Evolutionary conservation across 2,888 invertebrate species (phyloP), one percentile per base, ranked within the genome.

Genomic region (Horisme vitalbata): DNA sequence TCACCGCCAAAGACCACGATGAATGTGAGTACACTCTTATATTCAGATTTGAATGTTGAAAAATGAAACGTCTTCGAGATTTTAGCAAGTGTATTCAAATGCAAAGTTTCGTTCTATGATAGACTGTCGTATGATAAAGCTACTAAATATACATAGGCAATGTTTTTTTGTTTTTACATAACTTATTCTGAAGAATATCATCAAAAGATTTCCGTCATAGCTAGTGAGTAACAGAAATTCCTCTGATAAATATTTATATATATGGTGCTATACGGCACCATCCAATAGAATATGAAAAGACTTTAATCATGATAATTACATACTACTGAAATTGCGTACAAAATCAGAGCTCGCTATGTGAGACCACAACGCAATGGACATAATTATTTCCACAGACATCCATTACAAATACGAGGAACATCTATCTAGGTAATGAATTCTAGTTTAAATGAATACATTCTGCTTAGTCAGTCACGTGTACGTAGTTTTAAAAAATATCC

Each of bases 1-100:
- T 99, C 91, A 97, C 97, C 90, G 99, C 99, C 92, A 97, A 98
- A 92, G 99, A 99, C 93, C 96, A 97, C 92, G 99, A 99, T 92
- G 98, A 98, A 94, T 97, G 97, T 97, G 90, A 97, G 97, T 95
- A 87, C 63, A 57, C 59, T 57, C 50, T 43, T 56, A 44, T 55
- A 46, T 32, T 33, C 27, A 37, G 18, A 36, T 36, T 44, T 36
- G 1, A 36, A 38, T 11, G 10, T 32, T 37, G 21, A 37, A 10
- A 30, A 27, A 26, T 18, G 18, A 8, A 32, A 32, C 18, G 11
- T 5, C 10, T 11, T 39, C 15, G 8, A 24, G 14, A 32, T 10
- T 36, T 34, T 6, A 18, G 13, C 1, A 12, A 23, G 30, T 12
- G 12, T 12, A 5, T 31, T 31, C 10, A 18, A 18, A 10, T 9